These are phyloP conservation scores for Ruditapes philippinarum DNA, from an alignment of 1,140 invertebrate species.

Conservation along the genomic window DNA sequence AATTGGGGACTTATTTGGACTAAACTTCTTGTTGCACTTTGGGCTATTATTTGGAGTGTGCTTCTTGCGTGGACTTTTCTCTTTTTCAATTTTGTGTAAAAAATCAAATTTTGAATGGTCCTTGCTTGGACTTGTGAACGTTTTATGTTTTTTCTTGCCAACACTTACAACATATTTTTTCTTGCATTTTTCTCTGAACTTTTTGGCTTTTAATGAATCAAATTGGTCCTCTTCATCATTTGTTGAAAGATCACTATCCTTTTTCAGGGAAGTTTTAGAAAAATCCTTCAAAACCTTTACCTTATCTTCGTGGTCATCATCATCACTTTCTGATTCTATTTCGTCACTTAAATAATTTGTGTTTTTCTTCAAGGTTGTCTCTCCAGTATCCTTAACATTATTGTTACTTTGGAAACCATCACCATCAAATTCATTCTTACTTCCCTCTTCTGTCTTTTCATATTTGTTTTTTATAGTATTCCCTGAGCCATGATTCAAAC, in stretches of 20 bases:
- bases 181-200: conserved; percentile 53
- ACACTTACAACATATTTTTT: conserved; percentile 54
- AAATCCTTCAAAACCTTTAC: not conserved
- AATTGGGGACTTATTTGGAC: conserved; percentile 49
- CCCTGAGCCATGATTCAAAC: not conserved
- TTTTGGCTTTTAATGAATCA: conserved; percentile 49
- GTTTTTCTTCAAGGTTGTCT: not conserved
- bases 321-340: not conserved
- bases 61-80: conserved; percentile 14
- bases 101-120: not conserved
- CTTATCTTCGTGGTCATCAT: not conserved
- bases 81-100: not conserved
- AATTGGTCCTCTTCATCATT: conserved; percentile 49
- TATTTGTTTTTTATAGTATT: not conserved
- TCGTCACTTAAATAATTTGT: not conserved
- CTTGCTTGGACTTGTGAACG: not conserved
- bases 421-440: not conserved
- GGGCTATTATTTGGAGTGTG: conserved; percentile 4
- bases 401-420: not conserved
- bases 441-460: not conserved
- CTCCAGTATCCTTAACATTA: not conserved
- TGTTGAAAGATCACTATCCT: not conserved
- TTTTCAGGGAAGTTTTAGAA: not conserved
- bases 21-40: conserved; percentile 28
- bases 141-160: conserved; percentile 48